Conservation (phyloP, 2,113 vertebrate genomes). For the Callithrix jacchus region DNA sequence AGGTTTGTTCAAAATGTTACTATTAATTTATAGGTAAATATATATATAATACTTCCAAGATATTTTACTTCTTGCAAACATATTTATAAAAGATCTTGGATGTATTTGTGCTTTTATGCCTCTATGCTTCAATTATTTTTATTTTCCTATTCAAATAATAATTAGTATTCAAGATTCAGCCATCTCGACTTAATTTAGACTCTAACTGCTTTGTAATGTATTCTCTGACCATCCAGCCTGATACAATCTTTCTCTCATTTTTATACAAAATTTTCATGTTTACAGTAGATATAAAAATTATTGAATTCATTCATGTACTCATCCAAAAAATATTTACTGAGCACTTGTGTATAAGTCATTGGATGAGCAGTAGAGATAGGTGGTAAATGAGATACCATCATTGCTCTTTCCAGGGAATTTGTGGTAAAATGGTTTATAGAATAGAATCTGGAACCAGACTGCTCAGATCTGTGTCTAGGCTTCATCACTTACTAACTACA, state of each 20-base stretch:
- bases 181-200: background rate
- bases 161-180: background rate
- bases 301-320: background rate
- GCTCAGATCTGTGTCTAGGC: background rate
- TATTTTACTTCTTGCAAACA: background rate
- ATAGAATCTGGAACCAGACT: background rate
- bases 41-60: background rate
- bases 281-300: background rate
- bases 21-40: no score
- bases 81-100: background rate
- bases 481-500: background rate
- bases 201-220: background rate
- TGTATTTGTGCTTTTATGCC: background rate
- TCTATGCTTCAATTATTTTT: background rate
- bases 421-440: background rate
- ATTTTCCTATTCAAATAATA: slow-evolving; percentile 13
- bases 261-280: background rate
- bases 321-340: background rate
- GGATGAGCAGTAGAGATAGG: background rate
- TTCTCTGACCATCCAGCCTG: background rate
- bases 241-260: background rate
- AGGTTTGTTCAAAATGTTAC: background rate
- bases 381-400: background rate
- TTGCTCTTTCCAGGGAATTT: background rate
- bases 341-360: background rate